These are phyloP conservation scores for Cordilura impudica DNA, from an alignment of 2,888 invertebrate species.

Conservation along the genomic window DNA sequence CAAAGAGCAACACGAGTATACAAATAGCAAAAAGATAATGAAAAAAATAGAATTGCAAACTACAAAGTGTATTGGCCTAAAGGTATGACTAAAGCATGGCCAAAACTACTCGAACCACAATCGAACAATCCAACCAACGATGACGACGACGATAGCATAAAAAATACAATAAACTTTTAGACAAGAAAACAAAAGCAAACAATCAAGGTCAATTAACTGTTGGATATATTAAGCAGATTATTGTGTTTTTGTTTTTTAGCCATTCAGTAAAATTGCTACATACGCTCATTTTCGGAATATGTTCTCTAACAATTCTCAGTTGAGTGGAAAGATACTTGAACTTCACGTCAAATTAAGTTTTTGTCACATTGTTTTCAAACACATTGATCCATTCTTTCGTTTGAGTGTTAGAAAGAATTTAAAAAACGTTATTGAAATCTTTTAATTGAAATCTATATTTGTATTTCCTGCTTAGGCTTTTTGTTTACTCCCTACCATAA, in stretches of 20 bases:
- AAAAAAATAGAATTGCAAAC: neutral
- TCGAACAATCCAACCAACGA: no score
- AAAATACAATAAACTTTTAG: conserved; percentile 15
- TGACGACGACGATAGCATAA: conserved; percentile 1
- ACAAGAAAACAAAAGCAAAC: conserved; percentile 65
- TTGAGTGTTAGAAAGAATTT: conserved; percentile 1
- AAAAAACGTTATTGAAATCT: conserved; percentile 39
- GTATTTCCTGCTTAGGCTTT: conserved; percentile 27
- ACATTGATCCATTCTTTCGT: neutral
- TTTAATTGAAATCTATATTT: conserved; percentile 35
- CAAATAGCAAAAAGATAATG: conserved; percentile 19
- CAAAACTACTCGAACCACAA: conserved; percentile 27
- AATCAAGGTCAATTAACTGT: conserved; percentile 77
- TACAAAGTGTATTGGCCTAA: conserved; percentile 12
- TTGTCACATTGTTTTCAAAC: conserved; percentile 3
- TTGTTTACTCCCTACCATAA: neutral
- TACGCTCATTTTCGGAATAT: neutral
- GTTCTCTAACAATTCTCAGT: neutral
- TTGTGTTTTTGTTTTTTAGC: neutral
- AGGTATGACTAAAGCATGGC: conserved; percentile 40
- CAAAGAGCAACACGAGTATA: neutral
- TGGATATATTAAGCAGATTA: conserved; percentile 69
- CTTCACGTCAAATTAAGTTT: neutral
- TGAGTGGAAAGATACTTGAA: conserved; percentile 36
- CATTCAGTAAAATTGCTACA: neutral